These are phyloP conservation scores for Condylura cristata DNA, from an alignment of 2,113 vertebrate species.

Conservation along the genomic window DNA sequence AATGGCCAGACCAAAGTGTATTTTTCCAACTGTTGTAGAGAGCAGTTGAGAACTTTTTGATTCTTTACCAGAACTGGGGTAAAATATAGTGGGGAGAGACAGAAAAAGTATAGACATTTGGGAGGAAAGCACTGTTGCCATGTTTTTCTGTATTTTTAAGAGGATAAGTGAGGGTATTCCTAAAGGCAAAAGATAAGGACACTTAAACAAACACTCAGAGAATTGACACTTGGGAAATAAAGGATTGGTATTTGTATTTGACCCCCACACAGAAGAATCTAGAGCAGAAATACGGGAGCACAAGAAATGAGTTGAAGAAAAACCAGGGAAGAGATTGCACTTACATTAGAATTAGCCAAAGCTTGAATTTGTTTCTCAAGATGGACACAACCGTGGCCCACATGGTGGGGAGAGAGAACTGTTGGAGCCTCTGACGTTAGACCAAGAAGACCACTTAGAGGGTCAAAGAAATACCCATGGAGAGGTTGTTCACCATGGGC, in stretches of 20 bases:
- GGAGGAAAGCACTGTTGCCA: neutral
- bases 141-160: neutral
- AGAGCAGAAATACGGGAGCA: neutral
- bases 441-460: neutral
- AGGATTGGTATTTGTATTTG: neutral
- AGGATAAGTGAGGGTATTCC: too few species aligned
- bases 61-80: neutral
- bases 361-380: neutral
- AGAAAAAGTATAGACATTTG: neutral
- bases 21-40: neutral
- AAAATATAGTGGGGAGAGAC: too few species aligned
- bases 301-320: neutral
- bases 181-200: neutral
- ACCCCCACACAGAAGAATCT: neutral
- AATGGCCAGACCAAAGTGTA: neutral
- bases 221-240: neutral
- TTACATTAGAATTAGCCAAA: neutral
- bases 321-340: neutral
- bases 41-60: neutral
- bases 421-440: too few species aligned
- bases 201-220: neutral
- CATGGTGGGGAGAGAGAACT: neutral
- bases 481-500: neutral
- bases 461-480: neutral
- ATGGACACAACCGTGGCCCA: neutral